Evolutionary conservation across 2,113 vertebrate species (phyloP).

Genomic region (Glaucomys volans): DNA sequence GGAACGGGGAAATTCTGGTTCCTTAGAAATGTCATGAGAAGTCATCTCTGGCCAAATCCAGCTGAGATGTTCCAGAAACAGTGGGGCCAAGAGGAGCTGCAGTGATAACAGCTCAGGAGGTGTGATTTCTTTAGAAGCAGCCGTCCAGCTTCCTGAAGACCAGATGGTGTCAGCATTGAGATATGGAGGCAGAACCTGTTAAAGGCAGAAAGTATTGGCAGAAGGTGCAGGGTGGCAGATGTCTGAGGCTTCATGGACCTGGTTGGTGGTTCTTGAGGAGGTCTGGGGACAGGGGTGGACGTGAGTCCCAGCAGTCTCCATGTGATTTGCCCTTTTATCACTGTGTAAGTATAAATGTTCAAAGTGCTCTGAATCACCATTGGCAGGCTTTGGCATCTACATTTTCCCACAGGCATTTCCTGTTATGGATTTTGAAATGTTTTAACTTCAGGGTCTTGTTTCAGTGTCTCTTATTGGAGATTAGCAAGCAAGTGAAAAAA

Average conservation of each 20-base stretch:
- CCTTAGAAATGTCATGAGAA: background rate
- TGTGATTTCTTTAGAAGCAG: background rate
- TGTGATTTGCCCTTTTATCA: background rate
- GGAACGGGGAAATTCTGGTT: background rate
- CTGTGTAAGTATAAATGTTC: background rate
- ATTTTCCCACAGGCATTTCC: background rate
- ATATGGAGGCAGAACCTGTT: background rate
- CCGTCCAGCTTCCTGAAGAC: background rate
- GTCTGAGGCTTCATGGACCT: background rate
- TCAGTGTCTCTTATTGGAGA: background rate
- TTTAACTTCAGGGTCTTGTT: background rate
- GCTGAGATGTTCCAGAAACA: background rate
- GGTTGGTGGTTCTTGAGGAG: background rate
- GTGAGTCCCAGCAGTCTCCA: background rate
- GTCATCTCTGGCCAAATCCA: background rate
- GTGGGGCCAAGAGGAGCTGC: background rate
- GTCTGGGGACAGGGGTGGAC: background rate
- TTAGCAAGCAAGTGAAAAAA: background rate
- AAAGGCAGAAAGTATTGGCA: background rate
- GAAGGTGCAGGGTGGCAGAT: background rate
- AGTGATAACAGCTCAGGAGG: background rate
- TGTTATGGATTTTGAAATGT: background rate
- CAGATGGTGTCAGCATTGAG: background rate
- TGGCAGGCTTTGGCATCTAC: background rate
- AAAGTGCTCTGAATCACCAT: background rate